Evolutionary conservation across 1,140 invertebrate genomes (phyloP), one percentile per base, ranked within the genome.

Genomic region (Drosophila funebris): DNA sequence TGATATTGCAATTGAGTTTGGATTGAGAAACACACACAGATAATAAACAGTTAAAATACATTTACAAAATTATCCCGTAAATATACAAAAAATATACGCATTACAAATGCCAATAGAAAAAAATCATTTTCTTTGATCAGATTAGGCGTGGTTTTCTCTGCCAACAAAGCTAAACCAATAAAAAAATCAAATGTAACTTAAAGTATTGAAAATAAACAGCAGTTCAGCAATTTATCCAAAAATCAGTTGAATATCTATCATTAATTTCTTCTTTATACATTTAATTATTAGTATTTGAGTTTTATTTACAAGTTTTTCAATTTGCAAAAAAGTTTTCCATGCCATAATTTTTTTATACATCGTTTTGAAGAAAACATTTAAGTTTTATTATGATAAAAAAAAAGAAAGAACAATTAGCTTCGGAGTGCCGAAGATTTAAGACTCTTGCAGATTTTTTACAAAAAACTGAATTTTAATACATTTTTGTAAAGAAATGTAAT

Each of bases 21-120:
- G n/a, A 60, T 53, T 37, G 29, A 53, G 13, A 50, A 43, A 57
- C 36, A 50, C 22, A 67, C 41, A 62, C 29, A 63, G 22, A 53
- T 54, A 60, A 33, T 16, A 41, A 48, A 73, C 13, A 18, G 50
- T 64, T 70, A 48, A 29, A 48, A 46, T 20, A 22, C 7, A 60
- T 20, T 24, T 14, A 18, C n/a, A 24, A 43, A 18, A 24, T 22
- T 9, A 18, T n/a, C 14, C 24, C 13, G 27, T 43, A 52, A 1
- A 39, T 39, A 70, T 64, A 18, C 29, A 56, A 31, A 70, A 43
- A 29, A 18, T 18, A 48, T 58, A 14, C 44, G 14, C 13, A 27
- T 27, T 29, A 46, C 9, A 24, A 24, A 24, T 46, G 43, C 20
- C 0, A n/a, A n/a, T n/a, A n/a, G n/a, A n/a, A n/a, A 22, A 43